These are phyloP conservation scores for Balearica regulorum DNA, from an alignment of 2,797 vertebrate genomes.

Conservation along the genomic window DNA sequence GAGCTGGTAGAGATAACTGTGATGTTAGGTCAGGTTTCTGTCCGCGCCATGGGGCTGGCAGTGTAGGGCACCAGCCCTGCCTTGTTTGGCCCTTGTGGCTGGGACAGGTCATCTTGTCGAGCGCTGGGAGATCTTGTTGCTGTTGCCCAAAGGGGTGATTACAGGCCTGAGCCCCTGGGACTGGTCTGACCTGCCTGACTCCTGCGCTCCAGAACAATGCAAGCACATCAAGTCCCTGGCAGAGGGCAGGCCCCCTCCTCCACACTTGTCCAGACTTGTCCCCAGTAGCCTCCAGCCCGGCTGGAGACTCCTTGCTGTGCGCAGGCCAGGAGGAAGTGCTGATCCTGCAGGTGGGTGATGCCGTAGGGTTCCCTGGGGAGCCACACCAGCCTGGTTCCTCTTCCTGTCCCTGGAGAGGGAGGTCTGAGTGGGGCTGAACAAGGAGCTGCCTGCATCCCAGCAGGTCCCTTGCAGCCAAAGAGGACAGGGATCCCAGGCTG, in stretches of 20 bases:
- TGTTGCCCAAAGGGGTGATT: background rate
- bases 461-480: background rate
- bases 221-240: background rate
- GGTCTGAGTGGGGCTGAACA: background rate
- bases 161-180: background rate
- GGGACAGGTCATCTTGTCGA: background rate
- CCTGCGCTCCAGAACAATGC: background rate
- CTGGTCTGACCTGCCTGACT: slow-evolving; percentile 9
- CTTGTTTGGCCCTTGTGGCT: rapidly evolving
- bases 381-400: background rate
- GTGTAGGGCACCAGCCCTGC: background rate
- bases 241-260: background rate
- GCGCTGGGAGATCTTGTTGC: background rate
- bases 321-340: background rate
- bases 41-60: rapidly evolving
- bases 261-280: background rate
- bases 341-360: background rate
- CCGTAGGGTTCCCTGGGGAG: background rate
- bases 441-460: rapidly evolving
- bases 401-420: background rate
- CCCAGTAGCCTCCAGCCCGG: background rate
- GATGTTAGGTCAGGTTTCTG: background rate
- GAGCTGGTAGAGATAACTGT: background rate
- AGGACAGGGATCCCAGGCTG: rapidly evolving
- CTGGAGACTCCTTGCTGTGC: background rate